Base-by-base conservation (phyloP, 2,113 vertebrate genomes). In the Paradoxurus hermaphroditus region DNA sequence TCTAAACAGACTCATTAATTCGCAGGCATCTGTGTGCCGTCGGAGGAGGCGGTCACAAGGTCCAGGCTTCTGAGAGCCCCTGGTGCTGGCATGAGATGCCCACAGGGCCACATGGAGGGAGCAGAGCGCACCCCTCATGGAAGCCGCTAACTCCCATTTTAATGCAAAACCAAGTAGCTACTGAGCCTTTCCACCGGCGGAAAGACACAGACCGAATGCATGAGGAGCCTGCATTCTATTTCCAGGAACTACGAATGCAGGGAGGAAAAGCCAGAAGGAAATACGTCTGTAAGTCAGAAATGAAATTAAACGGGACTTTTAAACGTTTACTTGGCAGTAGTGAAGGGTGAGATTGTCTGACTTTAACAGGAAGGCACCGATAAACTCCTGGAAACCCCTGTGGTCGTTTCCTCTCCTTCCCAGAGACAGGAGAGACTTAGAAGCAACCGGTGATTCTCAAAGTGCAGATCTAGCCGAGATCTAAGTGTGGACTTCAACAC, bases 1-100 rank as follows among this genome's bases (percentile, higher is more conserved):
- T 11, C 4, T n/a, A 12, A 9, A 15, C 36, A 21, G n/a, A n/a
- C 7, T 13, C 8, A 4, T 14, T 23, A 36, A 13, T 23, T 41
- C 7, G 4, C 4, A 27, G 81, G 12, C 44, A 7, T 4, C 12
- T 59, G 39, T 11, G 10, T 3, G 29, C 59, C 0, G 16, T 9
- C 9, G 0, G 12, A 39, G 14, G 90, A 31, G 25, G n/a, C 0
- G 0, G 29, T 10, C 56, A 39, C 0, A 4, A 4, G 31, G 23
- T 15, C 2, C 25, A 10, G 90, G 36, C 36, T 46, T 31, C 73
- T 77, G 73, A 4, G 41, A 16, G 73, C 4, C 41, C 14, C 73
- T 8, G 7, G 73, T 31, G 15, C 27, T 12, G 7, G 27, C 27
- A 77, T 1, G 15, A 0, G 14, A 12, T 0, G 31, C 46, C 19